phyloP scores from a whole-genome alignment of 2,113 vertebrate genomes.

The Peromyscus maniculatus region DNA sequence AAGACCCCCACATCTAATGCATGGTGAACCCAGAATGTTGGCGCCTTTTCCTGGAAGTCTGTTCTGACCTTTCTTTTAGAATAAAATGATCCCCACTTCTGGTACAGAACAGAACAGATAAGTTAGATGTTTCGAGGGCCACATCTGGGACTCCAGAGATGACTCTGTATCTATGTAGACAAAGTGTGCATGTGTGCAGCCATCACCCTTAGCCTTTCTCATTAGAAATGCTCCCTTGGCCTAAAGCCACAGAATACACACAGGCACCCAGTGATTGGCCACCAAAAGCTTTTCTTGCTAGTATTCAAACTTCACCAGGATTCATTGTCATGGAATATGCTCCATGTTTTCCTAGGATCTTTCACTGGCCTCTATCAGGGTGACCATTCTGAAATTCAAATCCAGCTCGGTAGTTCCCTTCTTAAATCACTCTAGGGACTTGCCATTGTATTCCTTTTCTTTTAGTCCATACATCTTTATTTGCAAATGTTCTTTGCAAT shows the following conservation, averaged over 20 bases:
- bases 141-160: background rate
- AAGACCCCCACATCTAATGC: background rate
- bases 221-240: background rate
- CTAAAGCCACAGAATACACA: background rate
- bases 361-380: background rate
- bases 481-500: background rate
- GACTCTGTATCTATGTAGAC: background rate
- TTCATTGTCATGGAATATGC: background rate
- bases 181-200: background rate
- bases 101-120: background rate
- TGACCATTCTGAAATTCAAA: constrained; percentile 25
- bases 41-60: background rate
- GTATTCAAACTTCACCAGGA: background rate
- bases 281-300: background rate
- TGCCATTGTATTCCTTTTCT: background rate
- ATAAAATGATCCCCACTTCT: background rate
- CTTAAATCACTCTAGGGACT: background rate
- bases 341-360: background rate
- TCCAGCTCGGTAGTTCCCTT: background rate
- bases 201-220: background rate
- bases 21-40: background rate
- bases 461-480: background rate
- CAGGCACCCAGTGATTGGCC: background rate
- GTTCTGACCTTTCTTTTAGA: background rate
- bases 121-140: background rate